Percentiles rank a stretch among this genome's conserved stretches.
These are phyloP conservation scores for Crax fasciolata DNA, from an alignment of 2,797 vertebrate genomes.

Conservation along the genomic window DNA sequence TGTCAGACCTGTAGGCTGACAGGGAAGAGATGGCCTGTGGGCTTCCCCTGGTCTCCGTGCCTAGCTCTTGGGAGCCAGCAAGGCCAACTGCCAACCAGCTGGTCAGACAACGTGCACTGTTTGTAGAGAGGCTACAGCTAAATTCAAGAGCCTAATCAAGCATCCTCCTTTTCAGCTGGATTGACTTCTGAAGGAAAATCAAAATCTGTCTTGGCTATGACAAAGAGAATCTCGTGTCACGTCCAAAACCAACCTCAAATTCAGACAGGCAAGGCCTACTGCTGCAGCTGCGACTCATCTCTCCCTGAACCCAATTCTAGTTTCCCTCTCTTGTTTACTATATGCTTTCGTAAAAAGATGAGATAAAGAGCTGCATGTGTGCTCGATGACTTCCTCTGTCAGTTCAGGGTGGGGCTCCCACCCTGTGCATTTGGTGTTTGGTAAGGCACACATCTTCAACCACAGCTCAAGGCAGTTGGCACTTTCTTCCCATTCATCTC, in stretches of 20 bases:
- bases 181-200: neutral
- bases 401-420: constrained; percentile 59
- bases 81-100: neutral
- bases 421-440: neutral
- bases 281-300: neutral
- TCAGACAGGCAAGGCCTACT: neutral
- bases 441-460: constrained; percentile 5
- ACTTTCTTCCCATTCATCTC: neutral
- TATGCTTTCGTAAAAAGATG: constrained; percentile 63
- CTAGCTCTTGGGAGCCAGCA: neutral
- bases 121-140: neutral
- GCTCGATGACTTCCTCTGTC: constrained; percentile 38
- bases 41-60: neutral
- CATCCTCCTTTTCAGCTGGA: neutral
- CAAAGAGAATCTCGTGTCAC: neutral
- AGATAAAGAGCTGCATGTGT: constrained; percentile 59
- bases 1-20: neutral
- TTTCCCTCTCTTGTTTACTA: constrained; percentile 61
- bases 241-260: neutral
- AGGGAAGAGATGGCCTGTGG: neutral
- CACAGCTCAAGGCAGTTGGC: neutral
- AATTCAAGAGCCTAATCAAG: neutral
- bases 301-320: neutral
- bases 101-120: neutral
- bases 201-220: neutral